phyloP scores from a whole-genome alignment of 2,113 vertebrate species.

The Mixornis gularis region DNA sequence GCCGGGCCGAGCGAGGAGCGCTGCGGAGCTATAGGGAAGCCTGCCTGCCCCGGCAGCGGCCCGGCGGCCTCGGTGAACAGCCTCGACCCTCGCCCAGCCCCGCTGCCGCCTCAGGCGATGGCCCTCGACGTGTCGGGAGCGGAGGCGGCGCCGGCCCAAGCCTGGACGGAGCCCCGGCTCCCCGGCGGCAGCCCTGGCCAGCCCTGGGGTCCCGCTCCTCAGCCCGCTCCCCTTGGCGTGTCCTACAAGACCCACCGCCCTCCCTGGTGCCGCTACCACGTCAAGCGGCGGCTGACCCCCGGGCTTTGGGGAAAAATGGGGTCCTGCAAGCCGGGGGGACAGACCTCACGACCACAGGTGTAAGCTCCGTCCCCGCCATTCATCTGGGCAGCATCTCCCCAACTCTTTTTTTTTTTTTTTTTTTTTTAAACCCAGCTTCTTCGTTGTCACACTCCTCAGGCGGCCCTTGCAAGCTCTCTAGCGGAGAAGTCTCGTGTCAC shows the following conservation, averaged over 20 bases:
- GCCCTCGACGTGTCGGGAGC: background rate
- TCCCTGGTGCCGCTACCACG: background rate
- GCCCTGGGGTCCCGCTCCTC: background rate
- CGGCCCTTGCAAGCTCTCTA: background rate
- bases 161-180: background rate
- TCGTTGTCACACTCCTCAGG: background rate
- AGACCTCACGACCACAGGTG: accelerated
- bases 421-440: too few species aligned
- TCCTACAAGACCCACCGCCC: background rate
- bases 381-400: background rate
- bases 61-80: background rate
- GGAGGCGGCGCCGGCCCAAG: background rate
- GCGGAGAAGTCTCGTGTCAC: accelerated
- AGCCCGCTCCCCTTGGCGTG: background rate
- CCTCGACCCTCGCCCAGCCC: too few species aligned
- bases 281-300: accelerated
- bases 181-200: too few species aligned
- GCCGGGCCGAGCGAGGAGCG: background rate
- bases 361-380: background rate
- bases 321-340: background rate
- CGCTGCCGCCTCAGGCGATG: background rate
- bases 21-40: background rate
- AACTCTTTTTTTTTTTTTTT: too few species aligned
- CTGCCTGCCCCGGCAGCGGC: background rate
- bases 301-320: accelerated